phyloP scores from a whole-genome alignment of 2,888 invertebrate genomes.

The Drosophila macrospina region DNA sequence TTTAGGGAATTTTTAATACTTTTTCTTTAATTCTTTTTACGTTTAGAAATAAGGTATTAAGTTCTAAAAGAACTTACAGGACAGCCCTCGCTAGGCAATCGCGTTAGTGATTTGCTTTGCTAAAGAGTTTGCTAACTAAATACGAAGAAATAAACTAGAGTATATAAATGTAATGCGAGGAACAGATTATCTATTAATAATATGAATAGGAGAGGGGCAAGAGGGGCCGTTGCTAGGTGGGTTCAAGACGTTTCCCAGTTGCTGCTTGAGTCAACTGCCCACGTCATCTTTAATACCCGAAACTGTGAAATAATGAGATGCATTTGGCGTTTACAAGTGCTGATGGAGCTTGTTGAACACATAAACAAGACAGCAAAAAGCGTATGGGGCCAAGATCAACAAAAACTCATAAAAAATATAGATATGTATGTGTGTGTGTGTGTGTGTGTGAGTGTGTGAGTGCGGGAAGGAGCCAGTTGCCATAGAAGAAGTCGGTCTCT shows the following conservation, averaged over 20 bases:
- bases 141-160: too few species aligned
- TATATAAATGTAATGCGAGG: too few species aligned
- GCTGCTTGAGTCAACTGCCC: background rate
- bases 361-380: conserved; percentile 47
- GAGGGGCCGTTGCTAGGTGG: too few species aligned
- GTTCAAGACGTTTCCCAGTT: background rate
- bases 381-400: conserved; percentile 62
- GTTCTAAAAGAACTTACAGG: too few species aligned
- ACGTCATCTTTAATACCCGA: background rate
- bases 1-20: too few species aligned
- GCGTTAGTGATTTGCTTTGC: too few species aligned
- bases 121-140: too few species aligned
- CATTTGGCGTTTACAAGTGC: conserved; percentile 11
- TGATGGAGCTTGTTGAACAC: conserved; percentile 52
- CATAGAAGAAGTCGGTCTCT: conserved; percentile 32
- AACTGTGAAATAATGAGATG: conserved; percentile 8
- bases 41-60: too few species aligned
- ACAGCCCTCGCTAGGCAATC: too few species aligned
- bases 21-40: too few species aligned
- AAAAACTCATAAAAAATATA: conserved; percentile 75
- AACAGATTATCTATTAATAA: too few species aligned
- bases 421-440: conserved; percentile 42
- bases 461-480: background rate
- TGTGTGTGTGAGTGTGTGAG: conserved; percentile 10
- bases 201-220: background rate